These are phyloP conservation scores for Littorina saxatilis DNA, from an alignment of 1,140 invertebrate genomes.

Conservation along the genomic window DNA sequence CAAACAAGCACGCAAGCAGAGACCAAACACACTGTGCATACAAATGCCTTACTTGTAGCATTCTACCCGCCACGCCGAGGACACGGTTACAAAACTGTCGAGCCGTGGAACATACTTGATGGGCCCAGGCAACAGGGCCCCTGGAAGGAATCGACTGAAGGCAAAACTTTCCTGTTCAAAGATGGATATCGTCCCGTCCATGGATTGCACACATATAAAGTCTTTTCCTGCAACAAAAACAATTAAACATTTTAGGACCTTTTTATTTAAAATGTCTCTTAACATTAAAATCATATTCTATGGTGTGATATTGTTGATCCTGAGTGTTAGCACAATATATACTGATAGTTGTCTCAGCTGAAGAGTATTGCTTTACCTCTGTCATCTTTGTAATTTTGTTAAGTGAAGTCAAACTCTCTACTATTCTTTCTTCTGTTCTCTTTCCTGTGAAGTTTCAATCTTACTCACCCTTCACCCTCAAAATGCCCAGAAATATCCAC, in stretches of 20 bases:
- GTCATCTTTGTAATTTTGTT: no score
- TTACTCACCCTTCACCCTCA: no score
- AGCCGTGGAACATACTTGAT: conserved; percentile 85
- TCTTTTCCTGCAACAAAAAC: conserved; percentile 79
- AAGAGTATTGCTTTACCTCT: no score
- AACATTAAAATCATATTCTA: no score
- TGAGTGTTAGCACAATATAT: no score
- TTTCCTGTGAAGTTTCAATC: no score
- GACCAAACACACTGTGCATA: background rate
- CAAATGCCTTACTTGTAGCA: conserved; percentile 85
- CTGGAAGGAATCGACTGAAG: conserved; percentile 85
- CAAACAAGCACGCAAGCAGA: background rate
- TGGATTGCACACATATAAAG: conserved; percentile 89
- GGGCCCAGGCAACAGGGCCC: conserved; percentile 87
- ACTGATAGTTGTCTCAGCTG: no score
- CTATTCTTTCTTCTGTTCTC: no score
- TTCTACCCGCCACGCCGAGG: conserved; percentile 85
- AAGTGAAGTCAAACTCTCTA: no score
- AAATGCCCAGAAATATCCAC: no score
- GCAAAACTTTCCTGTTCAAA: conserved; percentile 92
- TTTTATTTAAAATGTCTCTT: no score
- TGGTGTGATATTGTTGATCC: no score
- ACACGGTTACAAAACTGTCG: conserved; percentile 87
- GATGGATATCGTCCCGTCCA: conserved; percentile 89
- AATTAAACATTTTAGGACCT: background rate